Conservation (phyloP, 1,140 invertebrate species). For the Drosophila trapezifrons region DNA sequence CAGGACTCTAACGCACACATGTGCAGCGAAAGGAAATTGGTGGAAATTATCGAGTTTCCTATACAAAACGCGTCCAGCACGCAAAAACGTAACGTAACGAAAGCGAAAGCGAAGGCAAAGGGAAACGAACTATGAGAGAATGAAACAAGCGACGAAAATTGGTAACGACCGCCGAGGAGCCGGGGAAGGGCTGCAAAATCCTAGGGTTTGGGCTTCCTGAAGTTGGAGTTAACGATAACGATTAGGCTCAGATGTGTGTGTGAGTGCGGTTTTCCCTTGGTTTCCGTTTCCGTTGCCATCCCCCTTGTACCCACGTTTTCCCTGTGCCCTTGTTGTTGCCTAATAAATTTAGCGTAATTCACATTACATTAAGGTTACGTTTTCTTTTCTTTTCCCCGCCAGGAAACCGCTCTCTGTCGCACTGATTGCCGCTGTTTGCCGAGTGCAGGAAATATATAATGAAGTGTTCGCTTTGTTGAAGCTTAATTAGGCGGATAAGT, state of each 20-base stretch:
- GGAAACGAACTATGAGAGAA: slow-evolving; percentile 36
- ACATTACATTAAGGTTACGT: slow-evolving; percentile 68
- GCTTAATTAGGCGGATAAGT: slow-evolving; percentile 82
- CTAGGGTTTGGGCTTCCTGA: slow-evolving; percentile 7
- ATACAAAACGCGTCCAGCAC: slow-evolving; percentile 79
- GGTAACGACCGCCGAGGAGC: slow-evolving; percentile 10
- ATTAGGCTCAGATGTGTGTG: slow-evolving; percentile 43
- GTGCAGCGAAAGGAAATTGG: slow-evolving; percentile 69
- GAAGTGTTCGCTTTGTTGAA: slow-evolving; percentile 79
- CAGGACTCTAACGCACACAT: slow-evolving; percentile 14
- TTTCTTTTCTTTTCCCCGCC: slow-evolving; percentile 47
- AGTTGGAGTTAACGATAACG: slow-evolving; percentile 59
- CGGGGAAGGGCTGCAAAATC: slow-evolving; percentile 1
- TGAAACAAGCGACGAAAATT: slow-evolving; percentile 46
- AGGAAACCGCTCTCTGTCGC: slow-evolving; percentile 19
- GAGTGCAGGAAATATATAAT: slow-evolving; percentile 78
- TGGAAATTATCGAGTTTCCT: slow-evolving; percentile 82
- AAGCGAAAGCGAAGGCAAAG: slow-evolving; percentile 13
- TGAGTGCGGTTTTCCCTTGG: slow-evolving; percentile 4
- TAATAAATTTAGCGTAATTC: slow-evolving; percentile 81
- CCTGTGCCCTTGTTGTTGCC: slow-evolving; percentile 39
- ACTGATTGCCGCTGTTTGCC: slow-evolving; percentile 32
- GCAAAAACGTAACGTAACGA: slow-evolving; percentile 60
- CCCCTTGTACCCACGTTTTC: not conserved
- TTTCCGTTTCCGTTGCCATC: slow-evolving; percentile 51